Evolutionary conservation across 2,797 vertebrate genomes (phyloP), one percentile per base, ranked within the genome.

Genomic region (Lophius americanus): DNA sequence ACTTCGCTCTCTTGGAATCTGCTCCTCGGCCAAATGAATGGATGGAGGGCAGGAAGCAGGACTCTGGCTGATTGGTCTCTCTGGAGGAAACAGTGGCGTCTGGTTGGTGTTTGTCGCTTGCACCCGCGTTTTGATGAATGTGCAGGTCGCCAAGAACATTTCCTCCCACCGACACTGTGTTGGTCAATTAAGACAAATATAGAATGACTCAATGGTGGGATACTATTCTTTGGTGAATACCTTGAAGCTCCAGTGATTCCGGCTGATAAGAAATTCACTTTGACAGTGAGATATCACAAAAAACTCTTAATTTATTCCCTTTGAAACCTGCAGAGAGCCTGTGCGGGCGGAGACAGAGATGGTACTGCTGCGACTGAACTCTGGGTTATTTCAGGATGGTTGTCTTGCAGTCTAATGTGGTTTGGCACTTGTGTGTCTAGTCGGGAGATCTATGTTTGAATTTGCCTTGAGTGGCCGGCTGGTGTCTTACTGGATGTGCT

Each of bases 351-450:
- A 72, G 73, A 58, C 35, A 7, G 70, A 53, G 77, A 33, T 57
- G 59, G 65, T 0, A 51, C 51, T 43, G 64, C 75, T 60, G 69
- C 48, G 9, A 52, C 68, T 62, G 73, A 78, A 78, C 68, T 73
- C 82, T 77, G 85, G 79, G 71, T 70, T 74, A 80, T 79, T 86
- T 85, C 73, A 71, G 76, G 83, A 72, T 68, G 77, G 52, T 76
- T 78, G 80, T 87, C 70, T 70, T 58, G 72, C 77, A 70, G 73
- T 62, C 38, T 85, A 81, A 87, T 84, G 84, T 73, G 84, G 65
- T 85, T 82, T 85, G 85, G 85, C 79, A 64, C 72, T 83, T 54
- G 69, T 70, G 80, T 75, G 83, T 84, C 76, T 83, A 32, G 73
- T 83, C 73, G 47, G 71, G 49, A 86, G 82, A 86, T 78, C 72